A percentile compares a stretch with the other conserved stretches of the same genome.
Conservation (phyloP, 2,113 vertebrate genomes). For the Stigmatopora nigra region DNA sequence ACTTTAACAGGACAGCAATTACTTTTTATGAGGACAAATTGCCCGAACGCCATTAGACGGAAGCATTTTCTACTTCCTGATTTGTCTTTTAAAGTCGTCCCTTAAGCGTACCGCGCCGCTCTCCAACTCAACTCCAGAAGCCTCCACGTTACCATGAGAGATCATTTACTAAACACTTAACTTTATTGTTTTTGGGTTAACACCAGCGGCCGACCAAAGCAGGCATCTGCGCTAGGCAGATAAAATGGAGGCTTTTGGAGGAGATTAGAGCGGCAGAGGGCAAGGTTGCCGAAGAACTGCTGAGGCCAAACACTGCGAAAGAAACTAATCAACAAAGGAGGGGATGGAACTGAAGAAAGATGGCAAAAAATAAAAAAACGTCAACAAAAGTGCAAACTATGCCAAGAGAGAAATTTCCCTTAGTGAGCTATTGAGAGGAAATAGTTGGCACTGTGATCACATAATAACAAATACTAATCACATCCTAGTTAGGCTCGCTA, state of each 20-base stretch:
- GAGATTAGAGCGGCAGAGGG: slow-evolving; percentile 37
- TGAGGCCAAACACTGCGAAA: slow-evolving; percentile 19
- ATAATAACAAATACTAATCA: slow-evolving; percentile 45
- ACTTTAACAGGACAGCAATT: not conserved
- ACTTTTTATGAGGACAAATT: slow-evolving; percentile 1
- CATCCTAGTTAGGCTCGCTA: slow-evolving; percentile 45
- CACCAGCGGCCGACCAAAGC: slow-evolving; percentile 38
- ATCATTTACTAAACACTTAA: slow-evolving; percentile 45
- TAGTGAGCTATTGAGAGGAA: slow-evolving; percentile 34
- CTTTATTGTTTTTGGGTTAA: slow-evolving; percentile 48
- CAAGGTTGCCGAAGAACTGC: slow-evolving; percentile 27
- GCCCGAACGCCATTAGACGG: not conserved
- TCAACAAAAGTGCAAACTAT: slow-evolving; percentile 26
- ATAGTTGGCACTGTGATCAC: slow-evolving; percentile 46
- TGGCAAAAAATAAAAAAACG: slow-evolving; percentile 7
- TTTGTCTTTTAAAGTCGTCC: slow-evolving; percentile 13
- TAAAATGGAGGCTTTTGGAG: slow-evolving; percentile 50
- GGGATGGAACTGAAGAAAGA: not conserved
- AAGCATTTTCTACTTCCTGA: not conserved
- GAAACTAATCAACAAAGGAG: slow-evolving; percentile 27
- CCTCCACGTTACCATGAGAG: slow-evolving; percentile 18
- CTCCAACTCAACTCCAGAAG: not conserved
- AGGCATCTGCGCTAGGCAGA: slow-evolving; percentile 43
- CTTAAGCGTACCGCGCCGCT: slow-evolving; percentile 8
- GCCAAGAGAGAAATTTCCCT: slow-evolving; percentile 38